Evolutionary conservation across 37 sponge, comb jelly and placozoan species (phyloP).

Genomic region (Ephydatia muelleri): DNA sequence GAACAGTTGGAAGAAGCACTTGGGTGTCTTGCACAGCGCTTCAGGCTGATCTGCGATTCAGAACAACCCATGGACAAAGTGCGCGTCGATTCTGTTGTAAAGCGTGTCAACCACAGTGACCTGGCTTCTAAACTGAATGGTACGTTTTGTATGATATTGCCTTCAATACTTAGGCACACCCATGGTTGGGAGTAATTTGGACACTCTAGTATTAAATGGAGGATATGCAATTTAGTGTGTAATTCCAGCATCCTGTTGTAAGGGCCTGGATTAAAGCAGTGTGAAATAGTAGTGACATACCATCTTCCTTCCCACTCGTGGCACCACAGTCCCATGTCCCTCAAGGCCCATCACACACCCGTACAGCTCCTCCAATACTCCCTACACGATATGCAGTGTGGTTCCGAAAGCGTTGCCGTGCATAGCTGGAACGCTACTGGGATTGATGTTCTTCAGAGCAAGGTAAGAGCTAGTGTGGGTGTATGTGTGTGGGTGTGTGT

Average conservation of each 20-base stretch:
- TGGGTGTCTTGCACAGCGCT: conserved; percentile 36
- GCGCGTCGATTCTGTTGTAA: conserved; percentile 15
- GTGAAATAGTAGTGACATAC: not conserved
- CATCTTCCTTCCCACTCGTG: not conserved
- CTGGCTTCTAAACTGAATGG: conserved; percentile 13
- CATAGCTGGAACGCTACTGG: conserved; percentile 36
- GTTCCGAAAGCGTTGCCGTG: conserved; percentile 43
- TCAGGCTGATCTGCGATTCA: conserved; percentile 47
- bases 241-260: not conserved
- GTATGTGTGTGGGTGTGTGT: conserved; percentile 1
- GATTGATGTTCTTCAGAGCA: conserved; percentile 52
- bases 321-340: conserved; percentile 1
- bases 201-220: not conserved
- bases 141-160: not conserved
- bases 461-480: conserved; percentile 31
- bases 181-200: not conserved
- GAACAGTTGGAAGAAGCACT: conserved; percentile 48
- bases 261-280: not conserved
- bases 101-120: not conserved
- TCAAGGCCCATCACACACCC: conserved; percentile 52
- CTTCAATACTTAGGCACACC: not conserved
- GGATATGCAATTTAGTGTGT: not conserved
- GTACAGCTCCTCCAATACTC: conserved; percentile 33
- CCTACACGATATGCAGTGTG: conserved; percentile 44
- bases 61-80: conserved; percentile 9